Conservation (phyloP, 2,797 vertebrate species). For the Artibeus jamaicensis region DNA sequence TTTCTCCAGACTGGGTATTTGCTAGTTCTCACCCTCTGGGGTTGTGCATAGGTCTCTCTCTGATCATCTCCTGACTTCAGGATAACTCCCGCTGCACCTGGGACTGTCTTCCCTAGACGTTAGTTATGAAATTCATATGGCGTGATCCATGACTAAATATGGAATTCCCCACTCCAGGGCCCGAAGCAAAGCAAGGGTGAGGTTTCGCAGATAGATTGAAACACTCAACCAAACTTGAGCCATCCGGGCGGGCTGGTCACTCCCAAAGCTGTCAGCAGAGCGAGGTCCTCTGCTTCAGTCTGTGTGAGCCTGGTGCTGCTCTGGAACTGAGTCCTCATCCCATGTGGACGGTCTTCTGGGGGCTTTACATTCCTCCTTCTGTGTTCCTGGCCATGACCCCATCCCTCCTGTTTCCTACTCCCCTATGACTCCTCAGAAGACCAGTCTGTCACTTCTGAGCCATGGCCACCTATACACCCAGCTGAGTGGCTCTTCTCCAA, state of each 20-base stretch:
- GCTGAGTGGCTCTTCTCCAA: not conserved
- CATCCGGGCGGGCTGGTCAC: not conserved
- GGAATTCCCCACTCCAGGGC: conserved; percentile 17
- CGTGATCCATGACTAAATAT: conserved; percentile 23
- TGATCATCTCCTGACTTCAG: not conserved
- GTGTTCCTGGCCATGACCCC: not conserved
- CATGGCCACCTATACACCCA: not conserved
- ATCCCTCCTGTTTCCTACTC: not conserved
- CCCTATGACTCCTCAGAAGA: conserved; percentile 37
- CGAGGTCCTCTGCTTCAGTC: not conserved
- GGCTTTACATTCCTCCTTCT: conserved; percentile 55
- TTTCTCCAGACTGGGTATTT: not conserved
- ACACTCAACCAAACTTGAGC: not conserved
- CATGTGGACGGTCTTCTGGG: not conserved
- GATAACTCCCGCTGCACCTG: not conserved
- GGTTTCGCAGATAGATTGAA: conserved; percentile 41
- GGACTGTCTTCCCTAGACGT: conserved; percentile 36
- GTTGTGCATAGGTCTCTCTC: not conserved
- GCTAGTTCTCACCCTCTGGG: not conserved
- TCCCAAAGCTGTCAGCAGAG: not conserved
- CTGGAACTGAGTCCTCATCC: not conserved
- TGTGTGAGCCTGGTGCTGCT: not conserved
- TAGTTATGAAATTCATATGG: conserved; percentile 10
- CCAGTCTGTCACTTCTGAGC: conserved; percentile 25
- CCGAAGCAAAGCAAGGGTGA: conserved; percentile 1